Percentiles rank a stretch among this genome's conserved stretches.
Evolutionary conservation across 2,113 vertebrate genomes (phyloP).

Genomic region (Ctenomys sociabilis): DNA sequence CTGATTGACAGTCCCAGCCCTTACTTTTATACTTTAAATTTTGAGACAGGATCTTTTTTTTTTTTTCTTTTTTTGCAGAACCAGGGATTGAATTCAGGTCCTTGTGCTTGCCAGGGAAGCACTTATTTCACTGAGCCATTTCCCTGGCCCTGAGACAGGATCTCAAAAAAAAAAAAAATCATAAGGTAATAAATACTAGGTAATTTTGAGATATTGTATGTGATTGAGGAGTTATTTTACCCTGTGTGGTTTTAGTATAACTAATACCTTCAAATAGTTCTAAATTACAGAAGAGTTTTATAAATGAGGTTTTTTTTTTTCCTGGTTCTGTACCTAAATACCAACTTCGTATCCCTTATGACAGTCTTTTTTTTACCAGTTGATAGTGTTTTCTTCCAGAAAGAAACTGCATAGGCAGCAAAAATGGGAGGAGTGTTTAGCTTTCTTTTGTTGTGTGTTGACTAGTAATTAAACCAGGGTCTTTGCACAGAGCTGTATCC

Average conservation of each 20-base stretch:
- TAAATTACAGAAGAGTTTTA: background rate
- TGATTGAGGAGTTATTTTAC: constrained; percentile 1
- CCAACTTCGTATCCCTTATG: background rate
- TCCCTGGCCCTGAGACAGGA: background rate
- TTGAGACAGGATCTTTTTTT: background rate
- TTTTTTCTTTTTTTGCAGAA: too few species aligned
- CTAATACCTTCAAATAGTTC: background rate
- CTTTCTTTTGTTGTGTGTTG: background rate
- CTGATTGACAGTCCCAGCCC: background rate
- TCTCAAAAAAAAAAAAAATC: constrained; percentile 23
- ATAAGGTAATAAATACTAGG: background rate
- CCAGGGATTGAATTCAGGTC: too few species aligned
- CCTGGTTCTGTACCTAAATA: background rate
- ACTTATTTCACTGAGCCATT: too few species aligned
- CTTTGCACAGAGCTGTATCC: background rate
- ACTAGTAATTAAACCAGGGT: background rate
- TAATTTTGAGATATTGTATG: background rate
- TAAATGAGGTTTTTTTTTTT: background rate
- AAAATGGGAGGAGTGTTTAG: background rate
- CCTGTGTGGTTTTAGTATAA: background rate
- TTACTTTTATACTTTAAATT: background rate
- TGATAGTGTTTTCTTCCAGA: constrained; percentile 6
- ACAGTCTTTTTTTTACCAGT: background rate
- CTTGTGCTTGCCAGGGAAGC: too few species aligned
- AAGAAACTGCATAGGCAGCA: background rate